A percentile compares a stretch with the other conserved stretches of the same genome.
phyloP scores from a whole-genome alignment of 2,888 invertebrate species.

The Mythimna loreyi region DNA sequence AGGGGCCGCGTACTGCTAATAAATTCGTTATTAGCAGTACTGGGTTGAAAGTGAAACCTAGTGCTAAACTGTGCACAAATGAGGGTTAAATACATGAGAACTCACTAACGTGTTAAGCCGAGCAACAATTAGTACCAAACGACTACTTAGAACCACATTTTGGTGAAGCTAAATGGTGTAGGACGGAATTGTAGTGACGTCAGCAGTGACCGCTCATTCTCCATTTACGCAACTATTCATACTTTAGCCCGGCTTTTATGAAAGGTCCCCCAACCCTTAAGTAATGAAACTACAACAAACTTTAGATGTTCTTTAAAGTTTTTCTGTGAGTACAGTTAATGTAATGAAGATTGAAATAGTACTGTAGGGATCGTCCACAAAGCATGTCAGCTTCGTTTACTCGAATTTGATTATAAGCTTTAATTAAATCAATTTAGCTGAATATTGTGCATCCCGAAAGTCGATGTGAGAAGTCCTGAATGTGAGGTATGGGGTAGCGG shows the following conservation, averaged over 20 bases:
- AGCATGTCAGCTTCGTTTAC: no score
- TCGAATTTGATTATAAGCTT: no score
- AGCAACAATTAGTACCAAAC: slow-evolving; percentile 10
- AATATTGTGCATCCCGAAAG: no score
- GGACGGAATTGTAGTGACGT: neutral
- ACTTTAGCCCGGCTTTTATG: neutral
- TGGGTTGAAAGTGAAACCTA: no score
- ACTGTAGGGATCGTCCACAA: no score
- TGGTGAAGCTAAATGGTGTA: slow-evolving; percentile 14
- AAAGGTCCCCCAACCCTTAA: slow-evolving; percentile 2
- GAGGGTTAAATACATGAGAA: slow-evolving; percentile 22
- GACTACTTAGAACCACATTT: slow-evolving; percentile 34
- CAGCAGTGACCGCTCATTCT: neutral
- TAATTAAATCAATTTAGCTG: no score
- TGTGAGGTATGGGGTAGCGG: no score
- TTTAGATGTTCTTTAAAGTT: neutral
- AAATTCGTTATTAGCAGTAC: no score
- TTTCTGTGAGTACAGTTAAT: neutral
- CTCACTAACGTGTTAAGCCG: slow-evolving; percentile 1
- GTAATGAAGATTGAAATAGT: neutral
- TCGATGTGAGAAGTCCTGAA: no score
- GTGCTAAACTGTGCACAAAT: slow-evolving; percentile 13
- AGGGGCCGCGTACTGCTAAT: neutral
- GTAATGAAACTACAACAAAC: slow-evolving; percentile 3
- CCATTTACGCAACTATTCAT: slow-evolving; percentile 1